Percentiles rank a stretch among this genome's conserved stretches.
phyloP scores from a whole-genome alignment of 2,888 invertebrate genomes.

The Polydrusus pterygomalis region DNA sequence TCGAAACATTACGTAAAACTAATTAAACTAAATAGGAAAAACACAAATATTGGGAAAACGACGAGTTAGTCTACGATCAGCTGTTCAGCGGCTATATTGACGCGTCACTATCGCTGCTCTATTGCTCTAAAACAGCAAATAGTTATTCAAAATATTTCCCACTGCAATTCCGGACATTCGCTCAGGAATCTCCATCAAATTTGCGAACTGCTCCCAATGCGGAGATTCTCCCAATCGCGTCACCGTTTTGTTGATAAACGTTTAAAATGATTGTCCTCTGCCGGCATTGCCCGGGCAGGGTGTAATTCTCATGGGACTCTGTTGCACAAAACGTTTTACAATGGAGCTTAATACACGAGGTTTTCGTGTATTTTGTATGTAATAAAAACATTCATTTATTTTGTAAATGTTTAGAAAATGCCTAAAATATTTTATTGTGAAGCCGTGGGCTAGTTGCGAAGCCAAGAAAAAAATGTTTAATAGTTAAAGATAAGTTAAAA shows the following conservation, averaged over 20 bases:
- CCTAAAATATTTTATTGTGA: too few relatives aligned
- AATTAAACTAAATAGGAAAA: too few relatives aligned
- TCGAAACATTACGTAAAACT: too few relatives aligned
- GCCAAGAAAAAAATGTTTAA: too few relatives aligned
- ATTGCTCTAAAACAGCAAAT: too few relatives aligned
- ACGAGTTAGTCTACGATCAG: too few relatives aligned
- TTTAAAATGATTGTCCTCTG: constrained; percentile 29
- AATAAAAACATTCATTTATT: not conserved
- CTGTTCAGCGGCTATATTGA: too few relatives aligned
- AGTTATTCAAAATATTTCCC: not conserved
- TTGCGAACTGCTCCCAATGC: constrained; percentile 19
- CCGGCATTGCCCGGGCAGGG: constrained; percentile 1
- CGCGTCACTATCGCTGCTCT: too few relatives aligned
- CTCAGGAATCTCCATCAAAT: constrained; percentile 21
- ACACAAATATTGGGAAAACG: too few relatives aligned
- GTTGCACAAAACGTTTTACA: constrained; percentile 7
- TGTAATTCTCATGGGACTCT: constrained; percentile 5
- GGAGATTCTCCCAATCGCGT: constrained; percentile 7
- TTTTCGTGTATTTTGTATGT: not conserved
- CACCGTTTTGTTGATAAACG: constrained; percentile 31
- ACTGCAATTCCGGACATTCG: constrained; percentile 7
- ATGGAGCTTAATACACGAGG: constrained; percentile 6
- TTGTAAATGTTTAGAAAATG: not conserved
- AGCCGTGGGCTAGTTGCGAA: too few relatives aligned
- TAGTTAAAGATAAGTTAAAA: too few relatives aligned